Conservation (phyloP, 2,888 invertebrate genomes). For the Cataglyphis livida region DNA sequence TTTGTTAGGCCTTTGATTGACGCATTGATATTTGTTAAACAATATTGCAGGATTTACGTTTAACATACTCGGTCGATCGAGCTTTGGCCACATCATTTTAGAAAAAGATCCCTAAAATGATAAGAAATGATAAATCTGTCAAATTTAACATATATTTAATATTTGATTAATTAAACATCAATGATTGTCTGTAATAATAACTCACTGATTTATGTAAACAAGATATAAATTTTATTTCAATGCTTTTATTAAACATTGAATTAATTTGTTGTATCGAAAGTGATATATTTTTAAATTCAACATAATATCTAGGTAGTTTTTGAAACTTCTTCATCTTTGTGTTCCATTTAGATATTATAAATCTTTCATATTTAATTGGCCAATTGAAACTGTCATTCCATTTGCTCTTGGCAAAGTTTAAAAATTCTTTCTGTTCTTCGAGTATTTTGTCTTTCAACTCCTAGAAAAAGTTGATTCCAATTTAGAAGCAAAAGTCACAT, state of each 20-base stretch:
- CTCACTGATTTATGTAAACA: constrained; percentile 71
- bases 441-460: constrained; percentile 63
- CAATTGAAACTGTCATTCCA: constrained; percentile 66
- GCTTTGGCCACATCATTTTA: constrained; percentile 65
- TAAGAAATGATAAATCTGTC: constrained; percentile 1
- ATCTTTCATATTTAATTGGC: constrained; percentile 64
- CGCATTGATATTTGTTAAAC: constrained; percentile 46
- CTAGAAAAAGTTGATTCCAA: constrained; percentile 46
- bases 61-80: constrained; percentile 47
- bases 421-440: constrained; percentile 76
- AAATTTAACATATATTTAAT: background rate
- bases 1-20: background rate
- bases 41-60: constrained; percentile 6
- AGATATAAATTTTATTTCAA: constrained; percentile 66
- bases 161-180: constrained; percentile 15
- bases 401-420: constrained; percentile 71
- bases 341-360: constrained; percentile 72
- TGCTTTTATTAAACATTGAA: constrained; percentile 56
- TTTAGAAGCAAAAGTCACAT: background rate
- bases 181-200: constrained; percentile 18
- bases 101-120: constrained; percentile 69
- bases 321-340: constrained; percentile 65
- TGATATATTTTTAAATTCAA: constrained; percentile 72
- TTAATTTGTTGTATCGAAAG: constrained; percentile 59
- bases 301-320: constrained; percentile 75